Base-by-base conservation (phyloP, 2,797 vertebrate genomes). In the Falco biarmicus region DNA sequence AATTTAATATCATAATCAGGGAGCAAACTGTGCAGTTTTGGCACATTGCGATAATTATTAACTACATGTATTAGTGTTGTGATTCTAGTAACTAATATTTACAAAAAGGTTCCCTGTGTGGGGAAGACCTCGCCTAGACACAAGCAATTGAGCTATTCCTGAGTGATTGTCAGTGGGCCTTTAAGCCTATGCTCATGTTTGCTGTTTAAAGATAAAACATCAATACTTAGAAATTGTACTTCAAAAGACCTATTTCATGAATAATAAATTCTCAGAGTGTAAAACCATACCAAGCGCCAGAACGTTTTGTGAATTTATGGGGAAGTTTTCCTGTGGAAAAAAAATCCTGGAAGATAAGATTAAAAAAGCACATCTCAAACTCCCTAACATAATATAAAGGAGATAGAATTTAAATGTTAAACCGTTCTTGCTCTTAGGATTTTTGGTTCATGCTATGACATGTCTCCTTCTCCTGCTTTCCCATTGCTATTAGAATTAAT, bases 1-100 rank as follows among this genome's bases (percentile, higher is more conserved):
- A 97, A 98, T 98, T 98, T 98, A 98, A 97, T 98, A 97, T 97
- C 97, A 97, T 98, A 98, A 98, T 98, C 98, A 98, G 98, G 97
- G 97, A 98, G 96, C 97, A 97, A 97, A 98, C 98, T 98, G 98
- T 97, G 97, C 97, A 87, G 97, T 98, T 98, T 98, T 95, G 97
- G 98, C 97, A 97, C 98, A 97, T 98, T 73, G 97, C 78, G 97
- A 97, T 98, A 97, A 98, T 98, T 98, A 98, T 98, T 98, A 98
- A 98, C 97, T 97, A 97, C 96, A 97, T 97, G 96, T 97, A 98
- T 98, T 97, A 98, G 97, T 97, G 96, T 97, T 98, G 96, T 37
- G 47, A 97, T 97, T 98, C 98, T 97, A 97, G 96, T 98, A 97
- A 98, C 97, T 98, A 98, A 98, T 98, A 98, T 98, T 98, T 98